Evolutionary conservation across 1,140 invertebrate species (phyloP), one percentile per base, ranked within the genome.

Genomic region (Eumeta japonica): DNA sequence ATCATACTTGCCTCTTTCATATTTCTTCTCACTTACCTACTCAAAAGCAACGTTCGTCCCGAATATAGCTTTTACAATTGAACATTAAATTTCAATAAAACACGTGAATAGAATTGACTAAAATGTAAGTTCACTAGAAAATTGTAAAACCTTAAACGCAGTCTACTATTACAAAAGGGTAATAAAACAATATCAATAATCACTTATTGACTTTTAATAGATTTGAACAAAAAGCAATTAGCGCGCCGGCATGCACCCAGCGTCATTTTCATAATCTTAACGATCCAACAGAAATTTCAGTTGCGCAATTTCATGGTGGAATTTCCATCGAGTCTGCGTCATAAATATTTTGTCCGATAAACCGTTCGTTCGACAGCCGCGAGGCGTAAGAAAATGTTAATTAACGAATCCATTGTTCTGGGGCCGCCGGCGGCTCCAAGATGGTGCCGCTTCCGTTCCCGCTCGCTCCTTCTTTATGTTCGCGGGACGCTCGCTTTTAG

Each of bases 371-470:
- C 70, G 74, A 74, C 72, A 70, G 70, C 70, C 70, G 61, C 64
- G 66, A 74, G 72, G 74, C 74, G 74, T 75, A 76, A 76, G 74
- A 76, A 73, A 76, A 76, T 76, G 74, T 76, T 76, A 76, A 76
- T 76, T 76, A 76, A 75, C 74, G 68, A 70, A 75, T 65, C 72
- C 68, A 76, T 76, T 76, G 74, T 76, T 76, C 73, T 57, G 60
- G 59, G 62, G 63, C 62, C 62, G 62, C 58, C 67, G 64, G 64
- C 71, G 19, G 35, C 15, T 62, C 67, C 70, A 72, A 74, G 70
- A 72, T 68, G 70, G 65, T 74, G 67, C 61, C 67, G 63, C 62
- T 73, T 73, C 66, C 66, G 64, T 62, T 70, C 68, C 65, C 70
- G 64, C 52, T 60, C 58, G 37, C 56, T 58, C 65, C 58, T 68